Base-by-base conservation (phyloP, 2,113 vertebrate genomes). In the Pitta sordida region DNA sequence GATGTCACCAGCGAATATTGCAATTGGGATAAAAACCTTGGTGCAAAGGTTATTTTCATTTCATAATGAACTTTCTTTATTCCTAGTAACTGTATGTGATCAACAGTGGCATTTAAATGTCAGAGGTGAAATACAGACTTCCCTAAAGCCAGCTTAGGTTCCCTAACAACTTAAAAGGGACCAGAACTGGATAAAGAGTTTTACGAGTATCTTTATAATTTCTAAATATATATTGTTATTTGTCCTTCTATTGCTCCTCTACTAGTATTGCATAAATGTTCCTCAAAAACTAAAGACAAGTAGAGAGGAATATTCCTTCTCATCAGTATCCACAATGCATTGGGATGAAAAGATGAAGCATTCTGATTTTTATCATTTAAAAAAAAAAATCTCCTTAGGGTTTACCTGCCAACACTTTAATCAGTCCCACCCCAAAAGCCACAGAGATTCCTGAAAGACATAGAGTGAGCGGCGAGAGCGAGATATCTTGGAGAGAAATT, bases 1-100 rank as follows among this genome's bases (percentile, higher is more conserved):
- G 26, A 48, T 60, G 14, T 26, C 59, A 78, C 78, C 14, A 69
- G 32, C 79, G 30, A 64, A 52, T 86, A 94, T 49, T 86, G 37
- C 59, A 86, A 8, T 16, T 62, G 32, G 58, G 34, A 60, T 65
- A 67, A 53, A 68, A 90, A 51, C 13, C 21, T 73, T 34, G 41
- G 30, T 59, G 8, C 36, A 92, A 96, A 89, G 84, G 67, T 91
- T 85, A 92, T 85, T 89, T 83, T 86, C 15, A 71, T 96, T 92
- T 89, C 68, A 53, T 60, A 53, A 67, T 41, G 34, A 7, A 23
- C 32, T 77, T 75, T 79, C 58, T 79, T 18, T 86, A 75, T 68
- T 91, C 58, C 16, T 17, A 71, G 32, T 53, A 82, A 52, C 43
- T 29, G 2, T 55, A 65, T 59, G 37, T 49, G 81, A 73, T 36